These are phyloP conservation scores for Elgaria multicarinata DNA, from an alignment of 2,113 vertebrate genomes.

Conservation along the genomic window DNA sequence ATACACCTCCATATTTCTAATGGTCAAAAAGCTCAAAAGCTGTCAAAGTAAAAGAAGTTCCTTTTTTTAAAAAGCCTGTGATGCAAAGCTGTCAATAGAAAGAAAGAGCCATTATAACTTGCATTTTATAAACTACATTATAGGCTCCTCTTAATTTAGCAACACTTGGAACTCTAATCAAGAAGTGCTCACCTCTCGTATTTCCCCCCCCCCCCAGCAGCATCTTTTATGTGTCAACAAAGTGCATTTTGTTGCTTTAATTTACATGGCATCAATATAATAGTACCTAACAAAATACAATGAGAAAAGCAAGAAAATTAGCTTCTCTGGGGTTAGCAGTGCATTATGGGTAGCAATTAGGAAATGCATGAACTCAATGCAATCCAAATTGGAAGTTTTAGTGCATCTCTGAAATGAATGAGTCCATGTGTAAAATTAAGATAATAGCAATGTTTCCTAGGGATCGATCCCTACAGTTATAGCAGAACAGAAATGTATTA, in stretches of 20 bases:
- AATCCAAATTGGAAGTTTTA: slow-evolving; percentile 53
- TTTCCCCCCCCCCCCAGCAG: not conserved
- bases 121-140: not conserved
- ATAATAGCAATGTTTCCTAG: slow-evolving; percentile 28
- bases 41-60: not conserved
- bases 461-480: slow-evolving; percentile 17
- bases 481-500: slow-evolving; percentile 42
- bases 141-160: slow-evolving; percentile 10
- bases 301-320: slow-evolving; percentile 28
- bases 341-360: slow-evolving; percentile 73
- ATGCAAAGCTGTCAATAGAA: not conserved
- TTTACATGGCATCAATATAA: slow-evolving; percentile 57
- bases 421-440: slow-evolving; percentile 48
- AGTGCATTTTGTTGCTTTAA: slow-evolving; percentile 53
- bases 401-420: slow-evolving; percentile 59
- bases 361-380: slow-evolving; percentile 41
- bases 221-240: slow-evolving; percentile 24
- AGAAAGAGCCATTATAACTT: not conserved
- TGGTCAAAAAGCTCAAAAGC: not conserved
- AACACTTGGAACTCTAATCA: slow-evolving; percentile 34
- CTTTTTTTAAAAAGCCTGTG: not conserved
- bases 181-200: slow-evolving; percentile 1
- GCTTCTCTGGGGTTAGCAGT: slow-evolving; percentile 51
- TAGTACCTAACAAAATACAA: slow-evolving; percentile 44
- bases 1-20: not conserved